A percentile compares a stretch with the other conserved stretches of the same genome.
phyloP scores from a whole-genome alignment of 2,888 invertebrate species.

The Hipparchia sbordonii region DNA sequence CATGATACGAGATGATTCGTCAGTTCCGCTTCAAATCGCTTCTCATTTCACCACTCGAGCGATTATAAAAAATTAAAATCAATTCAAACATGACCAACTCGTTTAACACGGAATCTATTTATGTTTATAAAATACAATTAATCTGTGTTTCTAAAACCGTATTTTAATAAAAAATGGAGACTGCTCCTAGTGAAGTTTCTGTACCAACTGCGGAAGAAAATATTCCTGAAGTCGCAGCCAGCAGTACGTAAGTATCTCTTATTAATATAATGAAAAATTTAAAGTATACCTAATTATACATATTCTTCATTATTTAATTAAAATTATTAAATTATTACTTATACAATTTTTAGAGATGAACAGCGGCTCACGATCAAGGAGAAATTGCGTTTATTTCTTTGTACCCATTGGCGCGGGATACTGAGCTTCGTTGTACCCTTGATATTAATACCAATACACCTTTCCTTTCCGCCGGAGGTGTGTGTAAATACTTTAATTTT shows the following conservation, averaged over 20 bases:
- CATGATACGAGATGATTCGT: too few species aligned
- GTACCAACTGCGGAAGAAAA: neutral
- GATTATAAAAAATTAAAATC: neutral
- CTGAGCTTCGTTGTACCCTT: slow-evolving; percentile 45
- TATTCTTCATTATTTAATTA: too few species aligned
- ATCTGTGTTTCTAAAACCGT: too few species aligned
- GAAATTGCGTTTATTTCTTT: slow-evolving; percentile 40
- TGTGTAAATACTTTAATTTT: neutral
- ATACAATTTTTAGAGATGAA: slow-evolving; percentile 30
- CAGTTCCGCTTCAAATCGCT: too few species aligned
- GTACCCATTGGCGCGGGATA: slow-evolving; percentile 45
- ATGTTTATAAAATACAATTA: too few species aligned
- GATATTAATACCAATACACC: slow-evolving; percentile 41
- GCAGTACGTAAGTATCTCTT: neutral
- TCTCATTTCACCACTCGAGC: too few species aligned
- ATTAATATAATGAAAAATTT: neutral
- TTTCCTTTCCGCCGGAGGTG: slow-evolving; percentile 43
- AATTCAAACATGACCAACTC: slow-evolving; percentile 2
- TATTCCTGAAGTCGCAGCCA: neutral
- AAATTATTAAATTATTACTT: too few species aligned
- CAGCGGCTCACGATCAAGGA: slow-evolving; percentile 32
- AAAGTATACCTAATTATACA: too few species aligned
- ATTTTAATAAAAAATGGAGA: neutral
- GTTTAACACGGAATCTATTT: neutral
- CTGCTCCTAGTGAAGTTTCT: neutral